Percentiles rank a stretch among this genome's conserved stretches.
These are phyloP conservation scores for Sepioteuthis lessoniana DNA, from an alignment of 2,888 invertebrate species.

Conservation along the genomic window DNA sequence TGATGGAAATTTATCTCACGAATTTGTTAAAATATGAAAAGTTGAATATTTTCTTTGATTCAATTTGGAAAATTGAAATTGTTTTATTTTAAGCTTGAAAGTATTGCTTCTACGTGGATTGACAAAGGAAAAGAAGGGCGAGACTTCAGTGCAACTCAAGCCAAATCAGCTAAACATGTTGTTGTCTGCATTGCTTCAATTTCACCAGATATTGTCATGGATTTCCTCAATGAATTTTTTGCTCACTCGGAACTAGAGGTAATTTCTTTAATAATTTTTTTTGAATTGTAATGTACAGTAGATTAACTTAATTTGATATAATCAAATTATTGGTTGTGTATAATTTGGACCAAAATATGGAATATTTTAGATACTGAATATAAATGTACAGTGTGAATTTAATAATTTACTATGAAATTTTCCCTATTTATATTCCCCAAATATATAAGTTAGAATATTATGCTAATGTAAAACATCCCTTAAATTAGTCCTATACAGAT, in stretches of 20 bases:
- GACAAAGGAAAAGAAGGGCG: conserved; percentile 96
- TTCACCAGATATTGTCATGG: conserved; percentile 97
- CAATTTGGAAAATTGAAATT: background rate
- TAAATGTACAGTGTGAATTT: background rate
- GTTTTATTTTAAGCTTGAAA: conserved; percentile 84
- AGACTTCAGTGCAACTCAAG: conserved; percentile 89
- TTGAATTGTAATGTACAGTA: background rate
- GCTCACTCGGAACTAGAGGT: conserved; percentile 92
- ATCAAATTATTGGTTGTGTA: background rate
- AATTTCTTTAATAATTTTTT: conserved; percentile 47
- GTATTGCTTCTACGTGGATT: conserved; percentile 98
- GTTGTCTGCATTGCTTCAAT: conserved; percentile 96
- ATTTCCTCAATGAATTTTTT: conserved; percentile 98
- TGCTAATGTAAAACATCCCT: no score
- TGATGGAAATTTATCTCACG: background rate
- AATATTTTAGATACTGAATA: background rate
- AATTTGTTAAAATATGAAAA: background rate
- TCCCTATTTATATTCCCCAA: no score
- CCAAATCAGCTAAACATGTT: conserved; percentile 96
- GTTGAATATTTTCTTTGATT: background rate
- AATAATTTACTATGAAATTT: no score
- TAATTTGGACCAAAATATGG: background rate
- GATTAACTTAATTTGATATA: background rate
- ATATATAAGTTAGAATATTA: no score
- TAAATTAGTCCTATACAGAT: no score